Percentiles rank a stretch among this genome's conserved stretches.
Conservation (phyloP, 1,140 invertebrate genomes). For the Drosophila miranda region DNA sequence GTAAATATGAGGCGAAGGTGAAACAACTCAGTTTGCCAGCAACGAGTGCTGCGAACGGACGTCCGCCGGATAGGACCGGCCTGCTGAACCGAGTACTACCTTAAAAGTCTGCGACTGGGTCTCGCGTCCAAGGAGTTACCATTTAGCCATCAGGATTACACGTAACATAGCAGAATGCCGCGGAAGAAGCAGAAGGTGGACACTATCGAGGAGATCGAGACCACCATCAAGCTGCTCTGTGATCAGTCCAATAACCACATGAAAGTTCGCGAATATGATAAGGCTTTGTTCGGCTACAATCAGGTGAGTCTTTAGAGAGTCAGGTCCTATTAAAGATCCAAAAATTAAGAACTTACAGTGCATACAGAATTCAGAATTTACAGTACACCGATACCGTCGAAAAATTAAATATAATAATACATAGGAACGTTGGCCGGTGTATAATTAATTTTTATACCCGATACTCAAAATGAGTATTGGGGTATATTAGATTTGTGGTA, state of each 20-base stretch:
- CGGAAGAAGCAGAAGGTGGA: constrained; percentile 82
- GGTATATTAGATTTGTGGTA: too few relatives aligned
- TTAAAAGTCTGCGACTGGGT: not conserved
- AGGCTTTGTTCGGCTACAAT: constrained; percentile 86
- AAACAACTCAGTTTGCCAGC: constrained; percentile 57
- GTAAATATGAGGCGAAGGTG: constrained; percentile 39
- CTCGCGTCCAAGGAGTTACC: not conserved
- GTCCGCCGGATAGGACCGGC: constrained; percentile 5
- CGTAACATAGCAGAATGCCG: constrained; percentile 57
- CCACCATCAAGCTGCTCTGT: constrained; percentile 84
- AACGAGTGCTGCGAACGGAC: constrained; percentile 45
- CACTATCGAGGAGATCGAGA: constrained; percentile 83
- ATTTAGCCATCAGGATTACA: too few relatives aligned
- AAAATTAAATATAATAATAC: not conserved
- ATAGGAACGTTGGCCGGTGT: too few relatives aligned
- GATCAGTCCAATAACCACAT: constrained; percentile 88
- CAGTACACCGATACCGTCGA: not conserved
- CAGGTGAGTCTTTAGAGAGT: constrained; percentile 83
- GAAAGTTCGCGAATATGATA: constrained; percentile 87
- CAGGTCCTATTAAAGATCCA: too few relatives aligned
- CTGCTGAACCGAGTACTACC: not conserved
- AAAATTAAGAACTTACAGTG: not conserved
- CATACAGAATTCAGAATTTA: not conserved
- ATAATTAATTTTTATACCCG: too few relatives aligned
- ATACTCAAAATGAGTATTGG: too few relatives aligned